Evolutionary conservation across 1,140 invertebrate genomes (phyloP), one percentile per base, ranked within the genome.

Genomic region (Lamellibrachia luymesi): DNA sequence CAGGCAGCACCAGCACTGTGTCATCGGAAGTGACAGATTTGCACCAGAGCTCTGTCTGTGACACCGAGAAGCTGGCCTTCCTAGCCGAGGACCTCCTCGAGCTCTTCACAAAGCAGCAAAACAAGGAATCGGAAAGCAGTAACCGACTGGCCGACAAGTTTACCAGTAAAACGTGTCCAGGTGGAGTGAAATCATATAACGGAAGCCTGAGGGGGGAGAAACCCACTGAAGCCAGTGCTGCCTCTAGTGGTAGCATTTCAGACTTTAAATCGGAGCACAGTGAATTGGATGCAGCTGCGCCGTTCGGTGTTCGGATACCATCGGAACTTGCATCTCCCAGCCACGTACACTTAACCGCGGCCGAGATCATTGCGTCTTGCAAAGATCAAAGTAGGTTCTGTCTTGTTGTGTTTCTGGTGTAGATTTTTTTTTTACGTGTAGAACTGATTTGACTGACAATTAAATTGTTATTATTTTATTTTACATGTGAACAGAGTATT

Each of bases 41-140:
- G 25, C 90, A 38, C 10, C 50, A 8, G 49, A 50, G 90, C n/a
- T 10, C 64, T 4, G 64, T 80, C 2, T 80, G 64, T 22, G 64
- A 80, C 64, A 80, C 64, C 13, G 64, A 80, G 25, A 1, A 80
- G 17, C 94, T 95, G 93, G 94, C 94, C 91, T 95, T 94, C 5
- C 94, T 95, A 1, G 94, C 95, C 5, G 94, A 95, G 91, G 95
- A 95, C 93, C 93, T 95, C 22, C 94, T 96, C 4, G 94, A 95
- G 93, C 95, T 95, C 91, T 95, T 95, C 56, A 93, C 94, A 10
- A 52, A 93, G 56, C 56, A 93, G 52, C 92, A 93, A 27, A 93
- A 49, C 56, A 93, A 38, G 50, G 50, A 92, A 51, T 50, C 10
- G 27, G 92, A 52, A 92, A 7, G 38, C n/a, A 38, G 50, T 52